Conservation (phyloP, 2,797 vertebrate genomes). For the Phalanger gymnotis region DNA sequence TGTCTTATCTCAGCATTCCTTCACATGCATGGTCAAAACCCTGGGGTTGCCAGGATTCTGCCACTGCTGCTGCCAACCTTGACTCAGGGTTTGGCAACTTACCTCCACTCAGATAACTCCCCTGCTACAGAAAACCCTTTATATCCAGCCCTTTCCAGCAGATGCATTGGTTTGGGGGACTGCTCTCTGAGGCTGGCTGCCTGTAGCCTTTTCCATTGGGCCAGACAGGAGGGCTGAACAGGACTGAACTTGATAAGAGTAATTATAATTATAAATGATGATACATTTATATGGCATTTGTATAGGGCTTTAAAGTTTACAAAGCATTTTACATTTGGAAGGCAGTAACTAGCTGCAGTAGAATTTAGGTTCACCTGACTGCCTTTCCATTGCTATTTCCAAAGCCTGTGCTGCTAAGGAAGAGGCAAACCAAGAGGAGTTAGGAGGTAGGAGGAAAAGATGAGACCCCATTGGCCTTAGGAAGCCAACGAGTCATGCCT, state of each 20-base stretch:
- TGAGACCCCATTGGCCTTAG: neutral
- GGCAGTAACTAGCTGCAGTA: neutral
- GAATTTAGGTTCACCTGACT: neutral
- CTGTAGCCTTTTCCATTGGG: neutral
- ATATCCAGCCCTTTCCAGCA: neutral
- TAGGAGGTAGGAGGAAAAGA: neutral
- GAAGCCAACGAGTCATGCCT: neutral
- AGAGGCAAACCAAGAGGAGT: neutral
- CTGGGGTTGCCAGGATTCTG: neutral
- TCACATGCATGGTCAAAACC: neutral
- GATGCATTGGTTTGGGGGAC: neutral
- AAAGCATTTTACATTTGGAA: neutral
- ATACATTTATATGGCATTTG: neutral
- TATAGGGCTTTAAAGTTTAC: neutral
- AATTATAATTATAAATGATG: neutral
- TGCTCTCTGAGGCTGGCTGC: neutral
- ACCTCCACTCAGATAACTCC: neutral
- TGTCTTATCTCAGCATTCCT: neutral
- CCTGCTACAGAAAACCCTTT: too few relatives aligned
- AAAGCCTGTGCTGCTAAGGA: neutral
- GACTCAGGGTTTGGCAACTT: neutral
- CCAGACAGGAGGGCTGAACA: neutral
- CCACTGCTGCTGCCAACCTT: too few relatives aligned
- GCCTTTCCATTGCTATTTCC: neutral
- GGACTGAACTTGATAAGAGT: neutral